Base-by-base conservation (phyloP, 64 coral and sea anemone species). In the Actinia equina region DNA sequence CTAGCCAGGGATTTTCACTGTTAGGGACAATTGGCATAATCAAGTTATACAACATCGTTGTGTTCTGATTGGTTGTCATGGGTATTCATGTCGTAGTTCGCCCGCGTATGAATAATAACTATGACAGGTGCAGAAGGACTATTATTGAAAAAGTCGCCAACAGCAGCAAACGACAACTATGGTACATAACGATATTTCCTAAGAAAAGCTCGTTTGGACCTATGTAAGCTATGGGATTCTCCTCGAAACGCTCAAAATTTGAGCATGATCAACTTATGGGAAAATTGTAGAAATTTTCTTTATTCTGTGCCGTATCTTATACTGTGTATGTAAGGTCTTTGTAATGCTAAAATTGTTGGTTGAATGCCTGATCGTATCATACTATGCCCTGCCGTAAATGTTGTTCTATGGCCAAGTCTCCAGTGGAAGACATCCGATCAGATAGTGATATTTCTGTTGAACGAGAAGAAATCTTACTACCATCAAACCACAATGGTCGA, bases 391-490 rank as follows among this genome's bases (percentile, higher is more conserved):
- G 78, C 22, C 49, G 43, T 81, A 81, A 81, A 81, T 81, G 78
- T 52, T 81, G 78, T 81, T 44, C 17, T 81, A 22, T 52, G 43
- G 41, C 42, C 27, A 52, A 81, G 27, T 51, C 78, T 52, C 30
- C 77, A 79, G 45, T 52, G 78, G 78, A 81, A 81, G 78, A 81
- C 20, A 81, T 52, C 14, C 44, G 14, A 22, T 49, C 49, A 18
- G 78, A 81, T 49, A 81, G 78, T n/a, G 78, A 81, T 81, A 81
- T 81, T 81, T 81, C 78, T 49, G 41, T 44, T 52, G 78, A 81
- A 81, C 59, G 52, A 53, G 83, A 85, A 42, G 55, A 85, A 85
- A 85, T 85, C 43, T 85, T 85, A 19, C 83, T 85, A 19, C 78
- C 42, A 81, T 57, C 83, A 63, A 85, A 55, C 30, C 83, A n/a